Evolutionary conservation across 2,888 invertebrate genomes (phyloP), one percentile per base, ranked within the genome.

Genomic region (Amiota minor): DNA sequence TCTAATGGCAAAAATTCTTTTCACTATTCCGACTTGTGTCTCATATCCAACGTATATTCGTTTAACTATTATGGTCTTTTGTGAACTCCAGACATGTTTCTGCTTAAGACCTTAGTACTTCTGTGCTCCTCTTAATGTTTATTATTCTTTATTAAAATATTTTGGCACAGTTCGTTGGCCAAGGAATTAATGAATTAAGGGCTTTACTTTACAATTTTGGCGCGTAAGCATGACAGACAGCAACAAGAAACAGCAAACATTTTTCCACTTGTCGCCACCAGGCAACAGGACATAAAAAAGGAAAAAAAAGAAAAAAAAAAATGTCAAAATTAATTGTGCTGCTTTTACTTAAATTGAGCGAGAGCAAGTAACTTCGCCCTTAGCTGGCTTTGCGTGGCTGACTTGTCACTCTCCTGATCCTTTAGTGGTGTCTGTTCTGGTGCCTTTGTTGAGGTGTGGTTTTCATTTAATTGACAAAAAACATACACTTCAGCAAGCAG

Each of bases 141-240:
- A 35, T 35, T 35, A 35, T 35, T 35, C 35, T 35, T 35, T 35
- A 35, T 35, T 35, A 35, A 35, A 35, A 35, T 35, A 35, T 18
- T 62, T 47, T 35, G n/a, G 62, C 50, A 50, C 62, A 50, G 62
- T 61, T 71, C 71, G 61, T 71, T 71, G 71, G 20, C 50, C 46
- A 23, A 23, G 16, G 50, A 71, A 71, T 71, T 62, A 71, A 71
- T 71, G 61, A 71, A 71, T 69, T 20, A 70, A 62, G 62, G n/a
- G 49, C 62, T 71, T 71, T 62, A 71, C 50, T 62, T 71, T 62
- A 71, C 62, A 71, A 53, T 50, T 62, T 71, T 62, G 47, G 50
- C 69, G 55, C 45, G 45, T 35, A 69, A 6, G 53, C n/a, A n/a
- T 11, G n/a, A 69, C 53, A 53, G 18, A n/a, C 53, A 67, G 67